Evolutionary conservation across 2,888 invertebrate genomes (phyloP), one percentile per base, ranked within the genome.

Genomic region (Acrobeloides nanus): DNA sequence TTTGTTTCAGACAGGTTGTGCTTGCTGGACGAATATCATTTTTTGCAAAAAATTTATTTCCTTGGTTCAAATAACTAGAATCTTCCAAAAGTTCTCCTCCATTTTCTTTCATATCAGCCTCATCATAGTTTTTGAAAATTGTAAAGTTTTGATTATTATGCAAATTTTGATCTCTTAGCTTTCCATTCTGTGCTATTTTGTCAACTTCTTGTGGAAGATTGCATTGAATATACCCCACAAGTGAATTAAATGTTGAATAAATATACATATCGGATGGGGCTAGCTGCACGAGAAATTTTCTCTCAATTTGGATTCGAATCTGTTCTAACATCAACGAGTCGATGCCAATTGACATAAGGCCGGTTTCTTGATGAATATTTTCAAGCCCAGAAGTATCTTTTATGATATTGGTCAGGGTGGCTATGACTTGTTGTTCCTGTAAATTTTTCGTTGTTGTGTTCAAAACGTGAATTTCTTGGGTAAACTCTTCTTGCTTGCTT

Each of bases 181-280:
- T n/a, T n/a, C n/a, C n/a, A n/a, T n/a, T n/a, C n/a, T n/a, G 6
- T 31, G 34, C 20, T 4, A 34, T 7, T 25, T 33, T 6, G 20
- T 40, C 32, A 41, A 17, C 39, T 5, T 46, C 42, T 51, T 6
- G 20, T 15, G 7, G 8, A 6, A 45, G 31, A 26, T 59, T 38
- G 17, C 12, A 8, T 8, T 25, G 41, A n/a, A 60, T 41, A n/a
- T 37, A 20, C 4, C 44, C 45, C 23, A 45, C 17, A 12, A 68
- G 25, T 24, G 51, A 38, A 3, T 52, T 33, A 8, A 59, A 38
- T 0, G 54, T 64, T 3, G 60, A 44, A 38, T 66, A 53, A 17
- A 64, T 61, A 27, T 59, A 68, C 26, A 68, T 48, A 18, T 64
- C 61, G 0, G 62, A 55, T 3, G 78, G 60, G 62, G 77, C 18